Evolutionary conservation across 2,797 vertebrate species (phyloP), one percentile per base, ranked within the genome.

Genomic region (Synaphobranchus kaupii): DNA sequence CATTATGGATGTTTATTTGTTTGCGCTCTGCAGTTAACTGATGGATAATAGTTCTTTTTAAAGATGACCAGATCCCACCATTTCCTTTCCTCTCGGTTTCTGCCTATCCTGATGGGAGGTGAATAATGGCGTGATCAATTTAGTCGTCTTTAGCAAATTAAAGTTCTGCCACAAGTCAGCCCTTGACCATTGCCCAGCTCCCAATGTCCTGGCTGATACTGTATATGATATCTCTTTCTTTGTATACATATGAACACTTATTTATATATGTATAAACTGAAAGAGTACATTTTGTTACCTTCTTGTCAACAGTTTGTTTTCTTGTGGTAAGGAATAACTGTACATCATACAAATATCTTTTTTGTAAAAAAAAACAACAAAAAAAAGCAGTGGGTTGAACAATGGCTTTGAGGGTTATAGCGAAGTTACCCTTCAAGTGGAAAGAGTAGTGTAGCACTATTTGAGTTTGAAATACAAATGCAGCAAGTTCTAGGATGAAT

Each of bases 181-280:
- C 71, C 85, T 80, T 48, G 15, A 15, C 34, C 71, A 78, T 78
- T 44, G 13, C 48, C 54, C 76, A 20, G 44, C 13, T 8, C 22
- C 50, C 50, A 28, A 58, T 90, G 87, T 91, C 86, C 80, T 17
- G 80, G 93, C 86, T 90, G 89, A 90, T 90, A 95, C 93, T 94
- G 93, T 92, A 95, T 94, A 93, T 66, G 91, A 76, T 54, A 34
- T 89, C 90, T 87, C 88, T 92, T 86, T 92, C 87, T 90, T 90
- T 88, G 91, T 93, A 86, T 85, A 84, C 50, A 89, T 93, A 89
- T 92, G 86, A 90, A 83, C 86, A 85, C 84, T 39, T 84, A 92
- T 86, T 88, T 93, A 93, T 81, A 12, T 81, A 95, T 94, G 92
- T 86, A 89, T 93, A 93, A 92, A 93, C 87, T 89, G 90, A 87